Evolutionary conservation across 2,888 invertebrate genomes (phyloP).

Genomic region (Ornithoptera priamus): DNA sequence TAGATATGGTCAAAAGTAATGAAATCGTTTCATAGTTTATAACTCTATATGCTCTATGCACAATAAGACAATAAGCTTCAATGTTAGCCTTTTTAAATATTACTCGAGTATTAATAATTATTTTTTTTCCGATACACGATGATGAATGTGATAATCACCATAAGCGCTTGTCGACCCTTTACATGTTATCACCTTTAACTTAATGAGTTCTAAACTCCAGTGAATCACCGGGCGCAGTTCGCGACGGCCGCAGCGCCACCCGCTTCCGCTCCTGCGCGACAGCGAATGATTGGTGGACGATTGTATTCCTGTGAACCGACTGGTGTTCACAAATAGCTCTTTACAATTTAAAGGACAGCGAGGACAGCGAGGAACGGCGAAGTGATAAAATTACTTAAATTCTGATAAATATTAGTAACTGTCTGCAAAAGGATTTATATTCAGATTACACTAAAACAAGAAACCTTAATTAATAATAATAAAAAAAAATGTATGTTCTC

Average conservation of each 20-base stretch:
- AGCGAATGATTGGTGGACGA: constrained; percentile 17
- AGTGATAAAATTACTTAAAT: not conserved
- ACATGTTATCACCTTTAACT: constrained; percentile 9
- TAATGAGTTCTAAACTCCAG: constrained; percentile 13
- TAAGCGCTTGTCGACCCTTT: not conserved
- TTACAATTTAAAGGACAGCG: constrained; percentile 13
- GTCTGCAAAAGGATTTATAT: no score
- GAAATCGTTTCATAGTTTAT: no score
- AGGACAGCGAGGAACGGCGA: not conserved
- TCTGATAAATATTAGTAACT: no score
- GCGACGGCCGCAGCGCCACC: constrained; percentile 6
- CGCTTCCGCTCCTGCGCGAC: constrained; percentile 24
- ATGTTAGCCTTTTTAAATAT: no score
- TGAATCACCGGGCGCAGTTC: constrained; percentile 13
- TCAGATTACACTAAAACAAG: no score
- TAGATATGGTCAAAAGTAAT: not conserved
- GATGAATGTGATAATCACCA: not conserved
- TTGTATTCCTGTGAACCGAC: constrained; percentile 21
- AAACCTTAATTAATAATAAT: no score
- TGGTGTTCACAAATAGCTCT: constrained; percentile 2
- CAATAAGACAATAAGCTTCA: no score
- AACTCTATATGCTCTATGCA: no score
- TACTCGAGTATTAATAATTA: no score
- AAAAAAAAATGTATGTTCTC: no score
- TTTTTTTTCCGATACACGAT: not conserved